phyloP scores from a whole-genome alignment of 2,113 vertebrate species.

The Diadophis punctatus region DNA sequence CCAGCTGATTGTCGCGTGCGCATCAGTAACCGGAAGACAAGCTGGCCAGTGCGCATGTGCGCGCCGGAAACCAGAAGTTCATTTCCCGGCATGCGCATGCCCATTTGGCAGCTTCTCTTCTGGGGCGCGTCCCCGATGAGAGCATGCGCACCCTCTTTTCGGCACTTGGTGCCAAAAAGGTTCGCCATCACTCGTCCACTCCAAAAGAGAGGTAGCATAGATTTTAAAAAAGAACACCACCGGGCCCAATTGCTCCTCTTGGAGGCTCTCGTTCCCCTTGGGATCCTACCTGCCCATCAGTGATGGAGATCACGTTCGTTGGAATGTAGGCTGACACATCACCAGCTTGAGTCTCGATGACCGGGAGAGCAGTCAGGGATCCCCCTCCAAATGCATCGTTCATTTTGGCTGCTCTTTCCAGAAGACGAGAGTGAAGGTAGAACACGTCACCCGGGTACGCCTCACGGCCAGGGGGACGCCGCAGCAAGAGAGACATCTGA shows the following conservation, averaged over 20 bases:
- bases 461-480: constrained; percentile 93
- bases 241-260: neutral
- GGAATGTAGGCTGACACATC: constrained; percentile 99
- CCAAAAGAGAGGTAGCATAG: too few species aligned
- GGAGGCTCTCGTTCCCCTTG: rapidly evolving
- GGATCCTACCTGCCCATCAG: constrained; percentile 87
- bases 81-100: too few species aligned
- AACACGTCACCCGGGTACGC: constrained; percentile 98
- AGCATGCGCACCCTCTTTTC: too few species aligned
- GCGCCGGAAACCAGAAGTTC: too few species aligned
- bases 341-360: constrained; percentile 98
- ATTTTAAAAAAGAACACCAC: neutral
- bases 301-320: constrained; percentile 98
- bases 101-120: too few species aligned
- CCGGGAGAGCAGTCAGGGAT: constrained; percentile 93
- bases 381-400: constrained; percentile 94
- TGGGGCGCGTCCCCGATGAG: too few species aligned
- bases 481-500: constrained; percentile 97
- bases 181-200: too few species aligned
- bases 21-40: too few species aligned
- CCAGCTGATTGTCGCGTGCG: too few species aligned
- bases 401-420: constrained; percentile 98
- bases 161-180: too few species aligned
- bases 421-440: constrained; percentile 95
- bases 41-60: too few species aligned